Percentiles rank a stretch among this genome's conserved stretches.
These are phyloP conservation scores for Rallus limicola DNA, from an alignment of 2,113 vertebrate species.

Conservation along the genomic window DNA sequence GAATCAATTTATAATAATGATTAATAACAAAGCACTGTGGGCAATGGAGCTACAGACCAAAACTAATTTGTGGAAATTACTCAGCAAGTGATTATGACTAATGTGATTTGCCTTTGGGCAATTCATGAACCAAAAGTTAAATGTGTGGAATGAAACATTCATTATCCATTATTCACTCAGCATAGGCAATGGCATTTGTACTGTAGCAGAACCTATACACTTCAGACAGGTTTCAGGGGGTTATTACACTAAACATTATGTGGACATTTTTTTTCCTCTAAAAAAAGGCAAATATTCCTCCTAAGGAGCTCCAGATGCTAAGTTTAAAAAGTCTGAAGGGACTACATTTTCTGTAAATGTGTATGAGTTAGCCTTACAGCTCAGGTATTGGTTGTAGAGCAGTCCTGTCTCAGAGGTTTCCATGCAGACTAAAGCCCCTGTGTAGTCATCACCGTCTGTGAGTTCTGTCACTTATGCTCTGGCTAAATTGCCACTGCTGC, in stretches of 20 bases:
- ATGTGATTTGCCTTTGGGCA: constrained; percentile 49
- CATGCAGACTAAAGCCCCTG: neutral
- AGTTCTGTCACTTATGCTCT: neutral
- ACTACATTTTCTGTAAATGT: neutral
- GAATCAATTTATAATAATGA: constrained; percentile 53
- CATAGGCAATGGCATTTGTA: neutral
- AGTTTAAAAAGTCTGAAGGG: neutral
- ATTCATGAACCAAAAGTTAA: constrained; percentile 43
- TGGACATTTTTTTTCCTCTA: neutral
- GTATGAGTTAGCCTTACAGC: neutral
- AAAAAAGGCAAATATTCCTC: neutral
- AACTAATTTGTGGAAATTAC: constrained; percentile 64
- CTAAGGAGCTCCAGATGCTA: neutral
- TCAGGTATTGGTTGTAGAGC: neutral
- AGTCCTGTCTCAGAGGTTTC: neutral
- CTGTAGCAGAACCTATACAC: neutral
- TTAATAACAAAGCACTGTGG: constrained; percentile 36
- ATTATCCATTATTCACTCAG: constrained; percentile 15
- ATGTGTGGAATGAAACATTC: constrained; percentile 38
- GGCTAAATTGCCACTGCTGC: neutral
- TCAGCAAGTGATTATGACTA: constrained; percentile 64
- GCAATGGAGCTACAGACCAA: constrained; percentile 34
- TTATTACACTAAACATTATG: neutral
- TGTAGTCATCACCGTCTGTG: neutral
- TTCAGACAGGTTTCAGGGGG: neutral